Evolutionary conservation across 2,113 vertebrate species (phyloP), one percentile per base, ranked within the genome.

Genomic region (Mormoops blainvillei): DNA sequence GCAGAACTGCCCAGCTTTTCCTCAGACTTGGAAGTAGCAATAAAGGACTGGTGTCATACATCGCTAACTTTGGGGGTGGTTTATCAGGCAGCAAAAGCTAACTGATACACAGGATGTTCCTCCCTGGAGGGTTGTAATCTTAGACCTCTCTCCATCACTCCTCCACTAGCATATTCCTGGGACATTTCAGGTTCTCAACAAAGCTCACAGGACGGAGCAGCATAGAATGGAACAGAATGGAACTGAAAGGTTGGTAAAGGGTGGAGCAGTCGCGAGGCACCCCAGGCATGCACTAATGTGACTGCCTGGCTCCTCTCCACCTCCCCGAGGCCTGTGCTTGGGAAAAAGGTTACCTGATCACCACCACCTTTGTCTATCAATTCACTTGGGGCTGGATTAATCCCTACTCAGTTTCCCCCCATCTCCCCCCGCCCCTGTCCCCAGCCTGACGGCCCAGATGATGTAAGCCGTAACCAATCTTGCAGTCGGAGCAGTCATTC

Each of bases 401-500:
- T 98, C 97, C 97, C 91, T 92, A 84, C 97, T 98, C 61, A 92
- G 91, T 97, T 98, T 98, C 97, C 97, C 89, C 94, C 91, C 94
- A 41, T 74, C 71, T 82, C 33, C 86, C 38, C 85, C 45, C 3
- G 61, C 61, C 77, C 87, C 83, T 26, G 15, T 80, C 88, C 97
- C 97, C 96, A 96, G 89, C 98, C 98, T 98, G 97, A 97, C 92
- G 93, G 95, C 97, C 83, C 70, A 76, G 96, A 95, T 98, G 98
- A 98, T 97, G 98, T 98, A 98, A 98, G 94, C 36, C 33, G 97
- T 97, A 98, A 98, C 98, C 95, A 98, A 96, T 98, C 97, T 98
- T 81, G 0, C 41, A 96, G 96, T 80, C 52, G 19, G 93, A 87
- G 92, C 93, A 97, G 97, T 97, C 97, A 93, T 96, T 71, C 77